Base-by-base conservation (phyloP, 2,113 vertebrate species). In the Lipophrys pholis region DNA sequence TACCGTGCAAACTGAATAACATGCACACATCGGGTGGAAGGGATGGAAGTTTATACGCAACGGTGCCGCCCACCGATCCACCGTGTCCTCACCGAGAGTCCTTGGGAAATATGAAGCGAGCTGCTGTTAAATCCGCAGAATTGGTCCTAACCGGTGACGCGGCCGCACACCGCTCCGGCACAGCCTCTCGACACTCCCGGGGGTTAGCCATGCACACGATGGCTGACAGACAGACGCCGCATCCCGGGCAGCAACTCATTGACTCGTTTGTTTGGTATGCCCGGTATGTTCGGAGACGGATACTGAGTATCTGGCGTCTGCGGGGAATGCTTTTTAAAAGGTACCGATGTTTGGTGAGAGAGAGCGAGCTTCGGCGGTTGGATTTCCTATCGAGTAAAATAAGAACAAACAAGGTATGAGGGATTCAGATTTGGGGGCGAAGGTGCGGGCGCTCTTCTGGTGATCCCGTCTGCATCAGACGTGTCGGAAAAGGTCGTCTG, bases 361-460 rank as follows among this genome's bases (percentile, higher is more conserved):
- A 51, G 1, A n/a, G 42, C 55, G 6, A 62, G 45, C 45, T 62
- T 67, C 45, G 36, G 6, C 45, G 36, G 6, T 40, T 68, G 54
- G 67, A 56, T 80, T 76, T 77, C 42, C 17, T 4, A 55, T 63
- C 8, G 21, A 12, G 3, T 8, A 45, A 12, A 55, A 81, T 51
- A 7, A n/a, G 76, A 57, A 7, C 11, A 36, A 69, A 50, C n/a
- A 17, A 43, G 45, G 6, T 4, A 2, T 30, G 0, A 55, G 43
- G 43, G 11, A 62, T 83, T 70, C 76, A 38, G 36, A 63, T 56
- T 46, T 65, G 70, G 51, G 49, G 51, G 49, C 54, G 70, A 81
- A 76, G 68, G 59, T 72, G 77, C 58, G 73, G 10, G 39, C 11
- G 48, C 58, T 78, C 70, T 62, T 65, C 45, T n/a, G 69, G 69